These are phyloP conservation scores for Ardeotis arabs DNA, from an alignment of 2,113 vertebrate species.

Conservation along the genomic window DNA sequence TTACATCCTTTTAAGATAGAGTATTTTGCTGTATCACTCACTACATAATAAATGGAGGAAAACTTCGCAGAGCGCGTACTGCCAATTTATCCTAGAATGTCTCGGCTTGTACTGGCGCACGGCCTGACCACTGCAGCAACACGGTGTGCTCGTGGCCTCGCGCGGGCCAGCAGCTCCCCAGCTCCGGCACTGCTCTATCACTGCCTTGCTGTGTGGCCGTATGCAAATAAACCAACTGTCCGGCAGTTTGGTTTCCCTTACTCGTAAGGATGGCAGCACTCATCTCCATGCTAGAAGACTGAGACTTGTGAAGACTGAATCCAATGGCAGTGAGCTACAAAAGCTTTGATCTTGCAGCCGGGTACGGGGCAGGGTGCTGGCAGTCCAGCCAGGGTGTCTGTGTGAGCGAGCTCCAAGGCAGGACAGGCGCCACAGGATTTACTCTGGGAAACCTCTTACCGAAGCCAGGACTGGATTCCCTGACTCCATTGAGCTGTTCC, in stretches of 20 bases:
- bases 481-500: background rate
- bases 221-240: background rate
- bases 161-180: background rate
- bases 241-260: background rate
- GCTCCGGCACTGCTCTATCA: background rate
- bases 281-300: accelerated
- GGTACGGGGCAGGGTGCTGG: background rate
- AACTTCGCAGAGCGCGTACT: background rate
- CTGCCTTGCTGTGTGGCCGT: background rate
- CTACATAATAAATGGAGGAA: conserved; percentile 57
- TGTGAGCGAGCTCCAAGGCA: accelerated
- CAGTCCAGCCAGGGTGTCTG: background rate
- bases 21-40: conserved; percentile 54
- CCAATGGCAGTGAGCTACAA: background rate
- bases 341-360: background rate
- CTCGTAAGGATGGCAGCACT: background rate
- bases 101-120: conserved; percentile 27
- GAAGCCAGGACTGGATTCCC: background rate
- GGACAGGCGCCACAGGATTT: accelerated
- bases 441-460: background rate
- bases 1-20: background rate
- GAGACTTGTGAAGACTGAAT: background rate
- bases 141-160: background rate
- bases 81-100: conserved; percentile 62
- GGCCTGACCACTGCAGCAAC: conserved; percentile 58